Evolutionary conservation across 92 coral and sea anemone species (phyloP), one percentile per base, ranked within the genome.

Genomic region (Hydrozoanthus gracilis): DNA sequence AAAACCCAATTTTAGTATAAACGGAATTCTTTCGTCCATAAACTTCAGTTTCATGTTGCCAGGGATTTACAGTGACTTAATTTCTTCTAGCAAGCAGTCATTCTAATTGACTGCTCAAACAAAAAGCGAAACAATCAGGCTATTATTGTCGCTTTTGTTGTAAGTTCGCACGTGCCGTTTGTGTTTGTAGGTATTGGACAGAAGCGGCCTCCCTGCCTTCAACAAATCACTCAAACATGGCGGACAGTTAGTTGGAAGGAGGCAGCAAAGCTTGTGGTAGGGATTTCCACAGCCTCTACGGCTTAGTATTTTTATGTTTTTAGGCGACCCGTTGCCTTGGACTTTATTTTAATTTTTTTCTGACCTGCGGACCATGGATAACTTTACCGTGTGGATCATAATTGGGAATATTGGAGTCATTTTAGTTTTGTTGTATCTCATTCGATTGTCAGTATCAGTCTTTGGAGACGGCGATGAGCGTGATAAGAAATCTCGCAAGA

Each of bases 51-150:
- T 61, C 62, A 5, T n/a, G 44, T 17, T 46, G 27, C 27, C 60
- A 44, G 13, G 15, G 54, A 39, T 46, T 60, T 49, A 44, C n/a
- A 48, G 73, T 15, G 73, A n/a, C 58, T 74, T 74, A 20, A 74
- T 74, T 74, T 50, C 18, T 16, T 50, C 54, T 27, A 14, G 51
- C 61, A 74, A 61, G 84, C 73, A 47, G 39, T 64, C 9, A 64
- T 46, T 64, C 20, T 79, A 79, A 79, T 79, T 79, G 71, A 79
- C 58, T 80, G 74, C 48, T 64, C 85, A 80, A 80, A 80, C 85
- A 80, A 80, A 51, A 49, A 50, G 85, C 48, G 72, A 62, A 64
- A 79, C 84, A 79, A 79, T 79, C 44, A 44, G 16, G 10, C 72
- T 56, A 64, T 80, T 80, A 65, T 64, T 46, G 46, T 78, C 12